Conservation (phyloP, 2,888 invertebrate species). For the Ornithoptera alexandrae region DNA sequence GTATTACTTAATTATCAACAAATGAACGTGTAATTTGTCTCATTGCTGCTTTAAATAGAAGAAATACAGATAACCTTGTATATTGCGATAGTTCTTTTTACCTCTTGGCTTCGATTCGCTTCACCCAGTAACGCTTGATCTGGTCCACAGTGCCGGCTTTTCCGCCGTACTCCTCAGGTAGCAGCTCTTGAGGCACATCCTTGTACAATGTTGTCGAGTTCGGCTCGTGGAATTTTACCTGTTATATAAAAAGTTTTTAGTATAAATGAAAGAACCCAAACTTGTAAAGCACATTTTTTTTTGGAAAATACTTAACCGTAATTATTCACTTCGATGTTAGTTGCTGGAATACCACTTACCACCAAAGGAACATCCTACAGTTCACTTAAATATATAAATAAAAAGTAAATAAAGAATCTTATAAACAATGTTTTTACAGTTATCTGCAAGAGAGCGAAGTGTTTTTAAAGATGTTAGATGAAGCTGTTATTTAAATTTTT, state of each 20-base stretch:
- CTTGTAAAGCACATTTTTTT: not conserved
- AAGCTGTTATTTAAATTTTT: no score
- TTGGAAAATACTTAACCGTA: no score
- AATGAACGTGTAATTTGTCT: no score
- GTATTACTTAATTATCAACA: no score
- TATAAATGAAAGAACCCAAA: not conserved
- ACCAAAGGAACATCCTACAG: no score
- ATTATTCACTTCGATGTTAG: no score
- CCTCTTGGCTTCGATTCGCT: slow-evolving; percentile 81
- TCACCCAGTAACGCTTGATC: slow-evolving; percentile 82
- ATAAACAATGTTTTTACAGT: no score
- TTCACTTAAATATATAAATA: no score
- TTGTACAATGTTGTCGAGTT: slow-evolving; percentile 82
- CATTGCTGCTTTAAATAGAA: not conserved
- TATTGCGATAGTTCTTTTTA: slow-evolving; percentile 40
- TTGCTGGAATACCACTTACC: no score
- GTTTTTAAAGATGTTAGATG: no score
- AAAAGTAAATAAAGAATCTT: no score
- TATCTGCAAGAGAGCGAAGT: no score
- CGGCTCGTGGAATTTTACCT: slow-evolving; percentile 86
- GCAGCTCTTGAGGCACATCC: slow-evolving; percentile 81
- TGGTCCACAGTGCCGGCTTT: slow-evolving; percentile 80
- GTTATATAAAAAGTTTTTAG: slow-evolving; percentile 20
- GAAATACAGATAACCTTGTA: not conserved
- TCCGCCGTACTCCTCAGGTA: slow-evolving; percentile 86